Conservation (phyloP, 2,113 vertebrate genomes). For the Balaeniceps rex region DNA sequence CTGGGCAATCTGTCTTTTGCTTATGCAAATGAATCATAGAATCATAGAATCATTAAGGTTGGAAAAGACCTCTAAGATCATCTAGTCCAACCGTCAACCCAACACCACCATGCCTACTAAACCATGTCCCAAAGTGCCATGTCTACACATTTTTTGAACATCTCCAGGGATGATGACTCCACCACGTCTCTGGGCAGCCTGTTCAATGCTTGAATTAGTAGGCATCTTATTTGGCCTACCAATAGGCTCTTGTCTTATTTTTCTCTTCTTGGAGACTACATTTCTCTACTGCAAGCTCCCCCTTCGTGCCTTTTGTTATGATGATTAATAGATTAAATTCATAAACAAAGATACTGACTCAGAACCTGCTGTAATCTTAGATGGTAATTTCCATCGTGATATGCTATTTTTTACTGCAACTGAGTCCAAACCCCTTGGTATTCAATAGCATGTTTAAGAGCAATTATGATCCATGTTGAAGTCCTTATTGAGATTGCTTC, state of each 20-base stretch:
- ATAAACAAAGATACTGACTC: neutral
- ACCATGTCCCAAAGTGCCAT: too few relatives aligned
- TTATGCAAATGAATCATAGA: neutral
- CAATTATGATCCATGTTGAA: neutral
- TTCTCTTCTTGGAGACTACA: neutral
- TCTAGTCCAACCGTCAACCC: too few relatives aligned
- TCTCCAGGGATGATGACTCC: too few relatives aligned
- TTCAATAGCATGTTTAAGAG: neutral
- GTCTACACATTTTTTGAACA: too few relatives aligned
- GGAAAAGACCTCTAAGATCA: too few relatives aligned
- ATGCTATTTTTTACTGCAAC: neutral
- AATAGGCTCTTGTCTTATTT: neutral
- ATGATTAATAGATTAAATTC: neutral
- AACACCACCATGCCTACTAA: too few relatives aligned
- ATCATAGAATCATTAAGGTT: too few relatives aligned
- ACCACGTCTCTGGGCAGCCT: too few relatives aligned
- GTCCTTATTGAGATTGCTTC: neutral
- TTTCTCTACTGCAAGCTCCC: neutral
- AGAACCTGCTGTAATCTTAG: neutral
- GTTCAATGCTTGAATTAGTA: too few relatives aligned
- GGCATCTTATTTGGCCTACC: neutral
- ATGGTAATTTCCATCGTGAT: neutral
- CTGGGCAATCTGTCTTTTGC: neutral
- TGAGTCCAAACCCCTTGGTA: neutral
- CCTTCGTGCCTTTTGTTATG: neutral